A percentile compares a stretch with the other conserved stretches of the same genome.
These are phyloP conservation scores for Oncorhynchus nerka DNA, from an alignment of 2,113 vertebrate genomes.

Conservation along the genomic window DNA sequence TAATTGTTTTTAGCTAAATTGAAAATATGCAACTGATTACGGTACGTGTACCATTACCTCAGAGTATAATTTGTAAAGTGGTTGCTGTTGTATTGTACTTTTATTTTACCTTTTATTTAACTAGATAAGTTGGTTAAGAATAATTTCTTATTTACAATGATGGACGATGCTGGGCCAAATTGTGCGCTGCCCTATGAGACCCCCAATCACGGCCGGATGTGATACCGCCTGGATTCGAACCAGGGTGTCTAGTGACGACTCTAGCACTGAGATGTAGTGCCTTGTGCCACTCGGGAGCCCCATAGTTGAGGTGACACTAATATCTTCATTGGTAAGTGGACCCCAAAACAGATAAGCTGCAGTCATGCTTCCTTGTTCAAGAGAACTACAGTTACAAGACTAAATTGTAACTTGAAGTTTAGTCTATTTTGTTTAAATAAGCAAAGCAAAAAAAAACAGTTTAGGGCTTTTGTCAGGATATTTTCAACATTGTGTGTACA, in stretches of 20 bases:
- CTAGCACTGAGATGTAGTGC: no score
- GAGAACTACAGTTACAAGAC: conserved; percentile 20
- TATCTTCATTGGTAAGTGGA: conserved; percentile 5
- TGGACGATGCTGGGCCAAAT: no score
- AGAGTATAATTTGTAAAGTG: conserved; percentile 46
- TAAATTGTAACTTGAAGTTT: conserved; percentile 42
- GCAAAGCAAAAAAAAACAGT: conserved; percentile 27
- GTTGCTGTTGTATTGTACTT: background rate
- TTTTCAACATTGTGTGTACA: conserved; percentile 75
- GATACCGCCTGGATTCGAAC: no score
- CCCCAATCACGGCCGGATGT: no score
- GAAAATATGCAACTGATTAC: background rate
- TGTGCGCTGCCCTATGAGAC: no score
- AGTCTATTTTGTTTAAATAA: conserved; percentile 66
- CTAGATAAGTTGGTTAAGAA: no score
- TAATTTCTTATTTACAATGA: no score
- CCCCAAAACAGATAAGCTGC: conserved; percentile 14
- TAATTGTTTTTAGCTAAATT: no score
- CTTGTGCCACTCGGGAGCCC: no score
- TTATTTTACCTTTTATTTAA: no score
- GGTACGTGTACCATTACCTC: conserved; percentile 15
- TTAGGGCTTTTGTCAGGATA: conserved; percentile 55
- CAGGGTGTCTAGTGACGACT: no score
- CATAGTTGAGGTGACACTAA: conserved; percentile 8
- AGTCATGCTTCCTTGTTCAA: conserved; percentile 23